Base-by-base conservation (phyloP, 2,113 vertebrate genomes). In the Lophotis ruficrista region DNA sequence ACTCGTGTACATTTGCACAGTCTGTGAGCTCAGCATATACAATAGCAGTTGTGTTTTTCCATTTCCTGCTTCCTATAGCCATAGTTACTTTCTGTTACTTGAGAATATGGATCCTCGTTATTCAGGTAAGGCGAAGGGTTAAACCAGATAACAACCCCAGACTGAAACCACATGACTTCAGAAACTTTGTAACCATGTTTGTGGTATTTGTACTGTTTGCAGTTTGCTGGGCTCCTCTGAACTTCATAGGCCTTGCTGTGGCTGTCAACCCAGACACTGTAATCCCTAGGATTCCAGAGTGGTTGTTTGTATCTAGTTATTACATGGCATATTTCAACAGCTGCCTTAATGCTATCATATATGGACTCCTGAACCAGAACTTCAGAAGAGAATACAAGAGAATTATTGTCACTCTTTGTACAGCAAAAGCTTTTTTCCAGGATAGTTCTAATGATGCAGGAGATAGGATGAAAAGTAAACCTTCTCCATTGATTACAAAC, bases 291-390 rank as follows among this genome's bases (percentile, higher is more conserved):
- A 99, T 99, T 96, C 99, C 99, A 0, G 99, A 99, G 95, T 99
- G 99, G 99, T 96, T 99, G 54, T 99, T 99, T 37, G 99, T 99
- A 87, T 98, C 98, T 60, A 99, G 99, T 97, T 99, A 99, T 97
- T 99, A 99, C 90, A 99, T 99, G 99, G 99, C 99, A 2, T 99
- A 99, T 97, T 99, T 99, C 98, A 99, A 99, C 98, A 99, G 99
- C 98, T 99, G 99, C 98, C 99, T 99, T 98, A 99, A 99, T 78
- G 99, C 99, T 88, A 99, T 99, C 28, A 98, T 99, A 80, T 99
- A 99, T 61, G 99, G 99, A 78, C 98, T 99, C 48, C 98, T 99
- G 84, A 99, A 99, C 97, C 99, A 99, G 97, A 99, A 99, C 97
- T 99, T 99, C 98, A 98, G 99, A 82, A 98, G 98, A 25, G 99